phyloP scores from a whole-genome alignment of 37 sponge, comb jelly and placozoan species.

The Aphrocallistes beatrix region DNA sequence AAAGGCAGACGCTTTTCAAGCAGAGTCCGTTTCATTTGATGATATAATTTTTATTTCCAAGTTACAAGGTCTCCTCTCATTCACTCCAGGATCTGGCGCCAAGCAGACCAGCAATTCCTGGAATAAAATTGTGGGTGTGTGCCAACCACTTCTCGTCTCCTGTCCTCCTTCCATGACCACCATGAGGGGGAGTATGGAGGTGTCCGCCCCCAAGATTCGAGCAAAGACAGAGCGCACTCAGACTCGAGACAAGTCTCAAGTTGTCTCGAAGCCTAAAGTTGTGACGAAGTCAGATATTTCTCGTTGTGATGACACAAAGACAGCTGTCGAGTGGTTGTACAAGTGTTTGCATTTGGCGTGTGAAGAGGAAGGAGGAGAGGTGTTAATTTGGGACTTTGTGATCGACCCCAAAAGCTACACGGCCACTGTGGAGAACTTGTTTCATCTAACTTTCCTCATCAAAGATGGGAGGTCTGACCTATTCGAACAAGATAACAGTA shows the following conservation, averaged over 20 bases:
- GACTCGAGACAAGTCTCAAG: background rate
- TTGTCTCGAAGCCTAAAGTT: background rate
- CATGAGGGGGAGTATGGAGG: background rate
- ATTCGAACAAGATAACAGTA: background rate
- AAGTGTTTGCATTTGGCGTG: background rate
- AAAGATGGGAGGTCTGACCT: background rate
- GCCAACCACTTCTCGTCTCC: background rate
- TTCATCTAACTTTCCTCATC: background rate
- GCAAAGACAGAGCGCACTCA: background rate
- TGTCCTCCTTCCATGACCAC: background rate
- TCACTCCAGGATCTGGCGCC: background rate
- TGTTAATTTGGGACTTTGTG: background rate
- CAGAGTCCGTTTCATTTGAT: background rate
- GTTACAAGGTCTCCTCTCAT: background rate
- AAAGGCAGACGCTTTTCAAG: background rate
- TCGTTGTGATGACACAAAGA: background rate
- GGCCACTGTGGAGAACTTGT: background rate
- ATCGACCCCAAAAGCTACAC: background rate
- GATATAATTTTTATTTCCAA: background rate
- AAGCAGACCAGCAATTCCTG: background rate
- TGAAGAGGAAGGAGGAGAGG: background rate
- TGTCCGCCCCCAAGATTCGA: background rate
- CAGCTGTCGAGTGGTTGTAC: constrained; percentile 5
- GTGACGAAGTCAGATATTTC: background rate
- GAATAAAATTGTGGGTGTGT: background rate